Conservation (phyloP, 2,888 invertebrate genomes). For the Synanthedon andrenaeformis region DNA sequence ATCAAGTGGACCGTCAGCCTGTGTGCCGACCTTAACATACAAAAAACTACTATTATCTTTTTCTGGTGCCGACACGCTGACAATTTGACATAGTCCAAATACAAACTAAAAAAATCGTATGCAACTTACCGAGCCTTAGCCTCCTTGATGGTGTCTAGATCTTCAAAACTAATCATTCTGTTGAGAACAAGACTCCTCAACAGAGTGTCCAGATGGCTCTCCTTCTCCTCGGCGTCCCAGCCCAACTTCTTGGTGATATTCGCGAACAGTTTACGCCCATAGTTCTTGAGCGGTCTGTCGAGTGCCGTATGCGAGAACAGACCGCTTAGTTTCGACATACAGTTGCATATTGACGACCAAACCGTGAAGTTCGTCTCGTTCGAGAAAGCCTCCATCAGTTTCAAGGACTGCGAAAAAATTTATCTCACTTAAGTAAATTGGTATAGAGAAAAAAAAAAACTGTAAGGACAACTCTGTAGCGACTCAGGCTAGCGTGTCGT, state of each 20-base stretch:
- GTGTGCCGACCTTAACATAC: no score
- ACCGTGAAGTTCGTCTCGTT: conserved; percentile 94
- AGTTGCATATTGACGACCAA: conserved; percentile 87
- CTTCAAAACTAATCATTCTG: conserved; percentile 84
- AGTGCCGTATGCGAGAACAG: conserved; percentile 85
- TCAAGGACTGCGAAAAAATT: conserved; percentile 64
- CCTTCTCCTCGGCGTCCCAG: conserved; percentile 85
- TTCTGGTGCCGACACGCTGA: no score
- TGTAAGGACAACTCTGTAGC: no score
- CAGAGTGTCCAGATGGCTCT: conserved; percentile 89
- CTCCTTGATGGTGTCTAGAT: conserved; percentile 81
- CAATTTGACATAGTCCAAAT: not conserved
- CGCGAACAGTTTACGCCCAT: conserved; percentile 78
- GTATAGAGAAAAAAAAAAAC: not conserved
- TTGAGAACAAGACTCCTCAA: conserved; percentile 87
- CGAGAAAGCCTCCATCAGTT: conserved; percentile 85
- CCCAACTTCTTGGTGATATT: conserved; percentile 81
- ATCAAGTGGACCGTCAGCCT: no score
- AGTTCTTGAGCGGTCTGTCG: conserved; percentile 78
- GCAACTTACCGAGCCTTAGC: conserved; percentile 74
- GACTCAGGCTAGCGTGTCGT: no score
- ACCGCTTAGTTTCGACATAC: conserved; percentile 80
- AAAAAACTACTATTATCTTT: no score
- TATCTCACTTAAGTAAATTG: not conserved
- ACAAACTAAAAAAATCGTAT: not conserved